These are phyloP conservation scores for Zaprionus camerounensis DNA, from an alignment of 1,140 invertebrate genomes.

Conservation along the genomic window DNA sequence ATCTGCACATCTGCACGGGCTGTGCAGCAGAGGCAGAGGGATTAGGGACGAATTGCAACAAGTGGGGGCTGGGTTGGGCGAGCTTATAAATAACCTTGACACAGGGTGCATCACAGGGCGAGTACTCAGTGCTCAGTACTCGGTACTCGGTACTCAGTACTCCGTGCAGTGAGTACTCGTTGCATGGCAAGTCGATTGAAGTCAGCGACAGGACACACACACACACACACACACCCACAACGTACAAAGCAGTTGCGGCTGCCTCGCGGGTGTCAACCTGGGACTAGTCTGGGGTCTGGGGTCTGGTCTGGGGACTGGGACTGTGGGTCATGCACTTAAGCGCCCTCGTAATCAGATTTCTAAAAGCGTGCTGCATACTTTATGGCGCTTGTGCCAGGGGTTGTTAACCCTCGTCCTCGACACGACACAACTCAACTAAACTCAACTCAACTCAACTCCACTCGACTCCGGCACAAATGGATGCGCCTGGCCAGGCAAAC, in stretches of 20 bases:
- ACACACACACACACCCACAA: not conserved
- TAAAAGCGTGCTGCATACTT: slow-evolving; percentile 72
- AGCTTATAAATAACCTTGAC: slow-evolving; percentile 76
- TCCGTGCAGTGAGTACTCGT: not conserved
- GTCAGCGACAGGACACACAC: not conserved
- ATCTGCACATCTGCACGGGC: not conserved
- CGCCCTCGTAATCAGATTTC: slow-evolving; percentile 73
- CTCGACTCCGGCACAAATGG: slow-evolving; percentile 46
- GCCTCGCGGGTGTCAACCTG: not conserved
- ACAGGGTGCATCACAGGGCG: slow-evolving; percentile 28
- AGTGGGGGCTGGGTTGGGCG: slow-evolving; percentile 41
- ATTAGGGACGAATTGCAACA: slow-evolving; percentile 50
- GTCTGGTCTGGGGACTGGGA: not conserved
- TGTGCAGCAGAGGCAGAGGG: not conserved
- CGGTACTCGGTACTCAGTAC: not conserved
- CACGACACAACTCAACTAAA: slow-evolving; percentile 10
- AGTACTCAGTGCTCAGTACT: not conserved
- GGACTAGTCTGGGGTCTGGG: not conserved
- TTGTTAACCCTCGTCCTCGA: slow-evolving; percentile 62
- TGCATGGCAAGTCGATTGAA: slow-evolving; percentile 20
- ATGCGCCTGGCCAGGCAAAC: slow-evolving; percentile 24
- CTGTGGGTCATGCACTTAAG: slow-evolving; percentile 73
- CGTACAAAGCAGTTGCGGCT: not conserved
- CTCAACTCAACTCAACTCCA: not conserved
- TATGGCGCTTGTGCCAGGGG: slow-evolving; percentile 55